Percentiles rank a stretch among this genome's conserved stretches.
Evolutionary conservation across 2,113 vertebrate species (phyloP).

Genomic region (Spheniscus mendiculus): DNA sequence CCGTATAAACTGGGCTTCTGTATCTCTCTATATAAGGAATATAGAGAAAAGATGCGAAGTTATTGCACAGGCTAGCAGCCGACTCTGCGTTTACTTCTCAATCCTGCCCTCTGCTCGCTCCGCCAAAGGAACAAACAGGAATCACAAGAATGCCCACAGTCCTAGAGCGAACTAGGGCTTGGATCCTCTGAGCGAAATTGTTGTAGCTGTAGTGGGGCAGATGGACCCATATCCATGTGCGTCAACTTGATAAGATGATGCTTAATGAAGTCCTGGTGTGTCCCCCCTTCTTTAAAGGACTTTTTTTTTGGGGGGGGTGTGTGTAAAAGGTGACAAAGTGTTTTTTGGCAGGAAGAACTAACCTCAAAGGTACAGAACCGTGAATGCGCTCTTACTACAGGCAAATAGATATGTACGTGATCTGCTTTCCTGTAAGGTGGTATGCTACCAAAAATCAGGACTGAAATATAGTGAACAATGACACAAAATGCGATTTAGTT

Average conservation of each 20-base stretch:
- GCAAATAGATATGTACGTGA: too few relatives aligned
- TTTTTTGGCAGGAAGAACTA: neutral
- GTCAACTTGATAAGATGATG: neutral
- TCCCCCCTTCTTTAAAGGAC: neutral
- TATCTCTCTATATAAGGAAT: neutral
- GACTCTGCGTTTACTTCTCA: fast-evolving
- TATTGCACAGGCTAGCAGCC: neutral
- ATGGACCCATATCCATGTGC: too few relatives aligned
- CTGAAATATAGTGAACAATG: neutral
- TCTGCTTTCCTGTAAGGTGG: neutral
- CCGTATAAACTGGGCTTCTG: neutral
- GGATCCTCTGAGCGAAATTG: neutral
- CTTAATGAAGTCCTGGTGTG: neutral
- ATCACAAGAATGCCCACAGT: fast-evolving
- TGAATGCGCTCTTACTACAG: neutral
- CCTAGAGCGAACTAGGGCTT: fast-evolving
- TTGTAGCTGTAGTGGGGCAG: neutral
- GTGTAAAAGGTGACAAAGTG: neutral
- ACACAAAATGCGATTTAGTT: neutral
- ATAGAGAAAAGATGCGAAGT: neutral
- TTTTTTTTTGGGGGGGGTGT: too few relatives aligned
- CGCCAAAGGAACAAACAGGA: neutral
- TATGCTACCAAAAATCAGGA: neutral
- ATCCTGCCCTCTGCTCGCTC: neutral
- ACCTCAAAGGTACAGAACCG: neutral